These are phyloP conservation scores for Lagocephalus sceleratus DNA, from an alignment of 2,797 vertebrate species.

Conservation along the genomic window DNA sequence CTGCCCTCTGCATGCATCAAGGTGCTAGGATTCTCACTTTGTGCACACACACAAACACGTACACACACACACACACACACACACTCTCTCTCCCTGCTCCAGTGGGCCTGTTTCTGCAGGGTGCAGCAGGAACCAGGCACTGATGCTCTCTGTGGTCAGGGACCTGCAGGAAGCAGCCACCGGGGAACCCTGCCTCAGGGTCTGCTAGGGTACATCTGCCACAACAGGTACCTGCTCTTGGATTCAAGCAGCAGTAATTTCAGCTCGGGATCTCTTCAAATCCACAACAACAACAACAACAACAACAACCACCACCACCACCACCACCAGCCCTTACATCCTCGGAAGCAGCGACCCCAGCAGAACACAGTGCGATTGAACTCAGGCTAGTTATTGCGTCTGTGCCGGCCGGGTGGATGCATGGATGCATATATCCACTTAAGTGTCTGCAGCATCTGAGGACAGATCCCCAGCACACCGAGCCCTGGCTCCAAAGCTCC, in stretches of 20 bases:
- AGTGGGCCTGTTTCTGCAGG: conserved; percentile 25
- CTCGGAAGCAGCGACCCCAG: too few species aligned
- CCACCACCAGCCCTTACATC: too few species aligned
- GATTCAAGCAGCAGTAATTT: not conserved
- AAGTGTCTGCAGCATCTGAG: conserved; percentile 14
- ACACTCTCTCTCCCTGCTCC: conserved; percentile 8
- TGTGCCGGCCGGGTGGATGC: conserved; percentile 32
- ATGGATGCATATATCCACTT: conserved; percentile 1
- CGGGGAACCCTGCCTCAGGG: conserved; percentile 12
- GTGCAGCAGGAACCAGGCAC: conserved; percentile 26
- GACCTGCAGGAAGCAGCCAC: conserved; percentile 24
- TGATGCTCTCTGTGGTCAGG: conserved; percentile 21
- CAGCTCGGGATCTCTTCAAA: not conserved
- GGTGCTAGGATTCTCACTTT: conserved; percentile 39
- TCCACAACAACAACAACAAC: too few species aligned
- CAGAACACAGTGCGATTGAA: conserved; percentile 8
- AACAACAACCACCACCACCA: too few species aligned
- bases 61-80: too few species aligned
- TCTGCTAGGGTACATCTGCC: not conserved
- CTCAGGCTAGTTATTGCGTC: conserved; percentile 21
- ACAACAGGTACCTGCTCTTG: not conserved
- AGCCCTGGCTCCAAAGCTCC: too few species aligned
- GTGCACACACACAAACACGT: too few species aligned
- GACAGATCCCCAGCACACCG: conserved; percentile 11
- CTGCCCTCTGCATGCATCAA: conserved; percentile 46